Evolutionary conservation across 2,797 vertebrate genomes (phyloP).

Genomic region (Remorina albescens): DNA sequence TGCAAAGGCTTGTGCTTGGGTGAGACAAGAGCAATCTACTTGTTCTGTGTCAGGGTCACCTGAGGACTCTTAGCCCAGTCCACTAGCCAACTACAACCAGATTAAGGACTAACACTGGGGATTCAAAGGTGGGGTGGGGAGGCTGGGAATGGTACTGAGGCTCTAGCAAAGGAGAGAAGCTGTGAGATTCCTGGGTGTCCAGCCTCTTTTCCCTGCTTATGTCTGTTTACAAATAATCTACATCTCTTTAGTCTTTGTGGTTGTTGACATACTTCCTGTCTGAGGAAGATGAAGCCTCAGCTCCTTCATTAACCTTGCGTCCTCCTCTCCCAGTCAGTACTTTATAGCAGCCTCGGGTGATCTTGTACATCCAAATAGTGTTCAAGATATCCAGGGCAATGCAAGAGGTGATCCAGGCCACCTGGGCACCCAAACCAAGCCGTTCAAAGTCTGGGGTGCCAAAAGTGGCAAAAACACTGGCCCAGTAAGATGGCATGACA

Average conservation of each 20-base stretch:
- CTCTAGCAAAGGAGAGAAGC: conserved; percentile 33
- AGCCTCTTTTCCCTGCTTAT: conserved; percentile 37
- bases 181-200: conserved; percentile 37
- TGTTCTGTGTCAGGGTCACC: conserved; percentile 38
- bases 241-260: conserved; percentile 81
- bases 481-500: conserved; percentile 88
- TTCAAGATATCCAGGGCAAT: conserved; percentile 86
- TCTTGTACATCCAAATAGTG: conserved; percentile 87
- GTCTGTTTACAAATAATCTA: conserved; percentile 23
- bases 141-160: conserved; percentile 19
- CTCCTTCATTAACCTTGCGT: conserved; percentile 55
- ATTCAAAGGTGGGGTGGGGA: neutral
- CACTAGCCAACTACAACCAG: conserved; percentile 31
- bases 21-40: conserved; percentile 53
- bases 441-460: conserved; percentile 84
- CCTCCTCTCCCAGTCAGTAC: conserved; percentile 75
- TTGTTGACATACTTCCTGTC: conserved; percentile 76
- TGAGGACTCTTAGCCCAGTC: conserved; percentile 51
- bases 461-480: conserved; percentile 85
- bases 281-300: neutral
- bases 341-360: conserved; percentile 86
- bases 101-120: conserved; percentile 34
- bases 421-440: conserved; percentile 85
- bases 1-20: conserved; percentile 62
- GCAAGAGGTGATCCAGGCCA: conserved; percentile 89